Evolutionary conservation across 2,888 invertebrate genomes (phyloP).

Genomic region (Gisinianus flammeolus): DNA sequence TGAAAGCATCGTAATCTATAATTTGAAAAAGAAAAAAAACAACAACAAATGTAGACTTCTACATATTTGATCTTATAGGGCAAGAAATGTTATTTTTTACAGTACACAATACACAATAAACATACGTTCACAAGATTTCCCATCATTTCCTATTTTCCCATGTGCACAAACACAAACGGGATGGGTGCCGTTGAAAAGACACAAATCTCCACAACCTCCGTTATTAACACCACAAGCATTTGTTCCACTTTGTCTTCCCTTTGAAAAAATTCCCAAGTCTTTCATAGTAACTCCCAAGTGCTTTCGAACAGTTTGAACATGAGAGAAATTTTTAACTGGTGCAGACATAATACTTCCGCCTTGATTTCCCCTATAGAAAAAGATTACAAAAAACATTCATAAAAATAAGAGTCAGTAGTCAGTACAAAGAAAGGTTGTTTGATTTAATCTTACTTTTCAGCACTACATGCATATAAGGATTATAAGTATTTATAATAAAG

Average conservation of each 20-base stretch:
- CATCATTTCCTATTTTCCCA: conserved; percentile 73
- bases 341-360: conserved; percentile 73
- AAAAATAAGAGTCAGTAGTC: not conserved
- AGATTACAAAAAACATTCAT: not conserved
- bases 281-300: conserved; percentile 57
- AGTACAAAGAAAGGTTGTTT: too few species aligned
- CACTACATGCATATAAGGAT: too few species aligned
- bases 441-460: too few species aligned
- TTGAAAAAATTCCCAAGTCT: conserved; percentile 66
- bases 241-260: conserved; percentile 66
- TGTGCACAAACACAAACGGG: conserved; percentile 82
- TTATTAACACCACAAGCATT: conserved; percentile 72
- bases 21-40: conserved; percentile 15
- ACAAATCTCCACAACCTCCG: conserved; percentile 79
- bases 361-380: conserved; percentile 63
- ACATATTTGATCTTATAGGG: not conserved
- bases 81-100: not conserved
- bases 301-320: conserved; percentile 52
- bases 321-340: conserved; percentile 67
- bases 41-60: not conserved
- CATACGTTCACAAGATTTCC: conserved; percentile 70
- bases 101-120: conserved; percentile 9
- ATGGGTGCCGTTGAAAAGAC: conserved; percentile 73
- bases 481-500: too few species aligned
- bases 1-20: conserved; percentile 77